phyloP scores from a whole-genome alignment of 2,113 vertebrate genomes.

The Setophaga kirtlandii region DNA sequence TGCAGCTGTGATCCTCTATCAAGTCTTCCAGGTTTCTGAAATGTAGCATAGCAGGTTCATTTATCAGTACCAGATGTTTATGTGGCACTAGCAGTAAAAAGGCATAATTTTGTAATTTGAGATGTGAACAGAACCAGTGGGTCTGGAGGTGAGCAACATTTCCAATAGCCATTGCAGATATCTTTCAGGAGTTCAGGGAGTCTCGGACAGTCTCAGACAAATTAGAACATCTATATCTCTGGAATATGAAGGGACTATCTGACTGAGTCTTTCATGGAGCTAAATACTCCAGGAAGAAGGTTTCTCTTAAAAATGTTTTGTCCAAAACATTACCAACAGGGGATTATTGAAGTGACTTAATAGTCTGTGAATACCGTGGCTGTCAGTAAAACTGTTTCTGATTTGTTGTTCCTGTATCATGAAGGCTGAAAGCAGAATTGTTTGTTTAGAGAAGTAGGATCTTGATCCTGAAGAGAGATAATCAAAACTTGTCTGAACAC shows the following conservation, averaged over 20 bases:
- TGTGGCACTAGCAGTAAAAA: not conserved
- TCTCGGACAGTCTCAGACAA: not conserved
- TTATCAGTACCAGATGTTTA: not conserved
- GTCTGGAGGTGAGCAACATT: not conserved
- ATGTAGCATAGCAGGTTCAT: not conserved
- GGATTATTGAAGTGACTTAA: not conserved
- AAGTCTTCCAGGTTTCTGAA: not conserved
- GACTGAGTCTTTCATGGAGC: not conserved
- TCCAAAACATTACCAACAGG: not conserved
- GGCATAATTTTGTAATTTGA: not conserved
- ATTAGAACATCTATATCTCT: not conserved
- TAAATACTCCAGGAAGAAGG: not conserved
- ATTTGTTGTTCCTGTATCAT: not conserved
- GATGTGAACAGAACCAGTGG: not conserved
- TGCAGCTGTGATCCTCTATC: not conserved
- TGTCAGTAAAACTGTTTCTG: not conserved
- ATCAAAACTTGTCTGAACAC: not conserved
- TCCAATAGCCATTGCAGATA: not conserved
- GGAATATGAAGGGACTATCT: not conserved
- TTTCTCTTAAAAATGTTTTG: not conserved
- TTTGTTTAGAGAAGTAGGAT: not conserved
- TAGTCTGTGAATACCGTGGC: not conserved
- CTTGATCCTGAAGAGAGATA: not conserved
- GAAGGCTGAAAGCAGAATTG: not conserved
- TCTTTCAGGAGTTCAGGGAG: not conserved